A percentile compares a stretch with the other conserved stretches of the same genome.
Conservation (phyloP, 2,113 vertebrate genomes). For the Rhodinocichla rosea region DNA sequence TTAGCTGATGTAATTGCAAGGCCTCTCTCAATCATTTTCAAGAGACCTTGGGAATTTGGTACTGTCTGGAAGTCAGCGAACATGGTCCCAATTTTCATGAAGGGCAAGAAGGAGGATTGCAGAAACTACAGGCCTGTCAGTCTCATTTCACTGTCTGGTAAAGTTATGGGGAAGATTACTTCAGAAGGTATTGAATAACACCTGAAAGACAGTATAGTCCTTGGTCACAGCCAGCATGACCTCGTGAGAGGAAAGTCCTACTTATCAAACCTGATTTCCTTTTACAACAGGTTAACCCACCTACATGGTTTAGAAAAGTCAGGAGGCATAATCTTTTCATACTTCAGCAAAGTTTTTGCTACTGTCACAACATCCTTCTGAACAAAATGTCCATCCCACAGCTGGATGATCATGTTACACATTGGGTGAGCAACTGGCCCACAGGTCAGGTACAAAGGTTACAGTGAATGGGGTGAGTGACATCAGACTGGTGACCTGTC, state of each 20-base stretch:
- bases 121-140: background rate
- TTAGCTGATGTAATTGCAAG: background rate
- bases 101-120: background rate
- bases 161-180: background rate
- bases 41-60: background rate
- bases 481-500: background rate
- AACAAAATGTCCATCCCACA: background rate
- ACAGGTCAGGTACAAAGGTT: too few relatives aligned
- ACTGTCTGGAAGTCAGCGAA: background rate
- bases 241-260: background rate
- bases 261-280: background rate
- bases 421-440: background rate
- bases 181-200: background rate
- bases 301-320: background rate
- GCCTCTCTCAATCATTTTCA: background rate
- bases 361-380: background rate
- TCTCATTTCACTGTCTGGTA: background rate
- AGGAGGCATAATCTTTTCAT: accelerated
- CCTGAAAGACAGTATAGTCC: background rate
- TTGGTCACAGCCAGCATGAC: background rate
- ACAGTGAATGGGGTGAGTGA: background rate
- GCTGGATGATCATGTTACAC: background rate
- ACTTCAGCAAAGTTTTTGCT: background rate
- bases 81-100: accelerated
- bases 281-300: background rate